phyloP scores from a whole-genome alignment of 1,140 invertebrate genomes.

The Zaprionus inermis region DNA sequence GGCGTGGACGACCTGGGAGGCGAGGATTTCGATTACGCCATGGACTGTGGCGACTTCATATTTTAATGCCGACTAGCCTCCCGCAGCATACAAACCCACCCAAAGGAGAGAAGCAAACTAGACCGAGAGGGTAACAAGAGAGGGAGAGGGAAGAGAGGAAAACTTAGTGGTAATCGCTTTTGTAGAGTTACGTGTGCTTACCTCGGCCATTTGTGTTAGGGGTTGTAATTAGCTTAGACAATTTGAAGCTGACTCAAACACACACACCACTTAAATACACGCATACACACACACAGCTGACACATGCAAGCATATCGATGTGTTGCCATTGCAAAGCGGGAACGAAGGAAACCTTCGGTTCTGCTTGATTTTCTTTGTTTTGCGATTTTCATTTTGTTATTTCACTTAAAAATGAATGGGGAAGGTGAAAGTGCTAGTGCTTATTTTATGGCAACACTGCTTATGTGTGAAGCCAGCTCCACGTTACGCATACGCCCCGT shows the following conservation, averaged over 20 bases:
- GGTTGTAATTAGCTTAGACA: slow-evolving; percentile 22
- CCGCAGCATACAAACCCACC: slow-evolving; percentile 41
- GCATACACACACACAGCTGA: background rate
- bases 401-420: background rate
- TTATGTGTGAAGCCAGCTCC: background rate
- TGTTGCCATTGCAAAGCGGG: background rate
- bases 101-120: slow-evolving; percentile 8
- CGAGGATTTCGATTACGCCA: slow-evolving; percentile 87
- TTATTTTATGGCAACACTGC: background rate
- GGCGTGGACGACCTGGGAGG: slow-evolving; percentile 85
- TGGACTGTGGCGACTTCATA: slow-evolving; percentile 87
- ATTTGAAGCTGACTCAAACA: background rate
- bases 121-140: slow-evolving; percentile 1
- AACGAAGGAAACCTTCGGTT: background rate
- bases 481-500: background rate
- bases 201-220: slow-evolving; percentile 38
- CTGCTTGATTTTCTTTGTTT: background rate
- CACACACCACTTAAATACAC: background rate
- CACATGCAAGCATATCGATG: background rate
- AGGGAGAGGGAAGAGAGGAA: slow-evolving; percentile 5
- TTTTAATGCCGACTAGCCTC: slow-evolving; percentile 84
- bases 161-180: slow-evolving; percentile 40
- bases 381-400: background rate
- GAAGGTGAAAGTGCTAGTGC: background rate
- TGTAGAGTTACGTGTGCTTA: slow-evolving; percentile 38